phyloP scores from a whole-genome alignment of 1,140 invertebrate species.

The Choristoneura fumiferana region DNA sequence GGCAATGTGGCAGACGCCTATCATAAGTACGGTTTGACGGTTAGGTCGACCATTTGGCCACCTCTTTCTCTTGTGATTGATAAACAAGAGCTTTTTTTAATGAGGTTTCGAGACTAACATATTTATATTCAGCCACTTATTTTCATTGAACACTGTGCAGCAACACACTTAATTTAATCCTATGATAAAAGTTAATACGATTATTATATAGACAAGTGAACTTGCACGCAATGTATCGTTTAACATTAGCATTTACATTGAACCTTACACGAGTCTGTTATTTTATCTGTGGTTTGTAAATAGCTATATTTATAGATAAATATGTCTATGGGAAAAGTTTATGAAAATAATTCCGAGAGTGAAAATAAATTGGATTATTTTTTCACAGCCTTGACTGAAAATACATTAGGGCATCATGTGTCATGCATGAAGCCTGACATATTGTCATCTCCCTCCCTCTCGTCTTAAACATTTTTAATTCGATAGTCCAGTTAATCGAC shows the following conservation, averaged over 20 bases:
- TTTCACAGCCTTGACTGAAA: no score
- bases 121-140: slow-evolving; percentile 27
- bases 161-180: slow-evolving; percentile 50
- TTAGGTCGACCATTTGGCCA: no score
- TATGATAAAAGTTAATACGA: slow-evolving; percentile 67
- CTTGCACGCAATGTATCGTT: slow-evolving; percentile 55
- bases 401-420: no score
- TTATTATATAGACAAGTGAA: slow-evolving; percentile 62
- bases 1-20: no score
- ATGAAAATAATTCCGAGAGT: slow-evolving; percentile 10
- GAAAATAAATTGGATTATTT: slow-evolving; percentile 3
- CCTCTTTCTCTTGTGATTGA: neutral
- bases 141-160: slow-evolving; percentile 67
- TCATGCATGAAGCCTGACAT: no score
- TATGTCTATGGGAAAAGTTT: slow-evolving; percentile 11
- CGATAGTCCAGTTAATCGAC: no score
- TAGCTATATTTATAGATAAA: slow-evolving; percentile 12
- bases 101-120: slow-evolving; percentile 21
- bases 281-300: slow-evolving; percentile 6
- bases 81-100: slow-evolving; percentile 23
- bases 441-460: no score
- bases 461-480: no score
- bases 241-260: slow-evolving; percentile 35
- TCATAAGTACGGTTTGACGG: no score
- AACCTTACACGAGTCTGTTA: slow-evolving; percentile 14